A percentile compares a stretch with the other conserved stretches of the same genome.
Conservation (phyloP, 2,797 vertebrate genomes). For the Pangasius larnaudii region DNA sequence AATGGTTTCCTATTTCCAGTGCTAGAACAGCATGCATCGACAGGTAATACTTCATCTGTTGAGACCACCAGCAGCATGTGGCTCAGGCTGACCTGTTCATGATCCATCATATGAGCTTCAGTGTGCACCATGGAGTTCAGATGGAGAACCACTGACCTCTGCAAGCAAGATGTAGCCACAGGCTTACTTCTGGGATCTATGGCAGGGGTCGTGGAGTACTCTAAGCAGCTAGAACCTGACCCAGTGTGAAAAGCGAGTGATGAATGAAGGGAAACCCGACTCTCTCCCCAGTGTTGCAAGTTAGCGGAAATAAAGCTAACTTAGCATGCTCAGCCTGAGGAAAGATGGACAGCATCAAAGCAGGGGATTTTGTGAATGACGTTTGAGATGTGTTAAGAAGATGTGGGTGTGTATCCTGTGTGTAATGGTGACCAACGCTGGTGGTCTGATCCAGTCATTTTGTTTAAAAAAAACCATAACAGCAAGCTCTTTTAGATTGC, state of each 20-base stretch:
- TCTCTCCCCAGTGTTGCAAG: not conserved
- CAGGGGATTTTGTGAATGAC: not conserved
- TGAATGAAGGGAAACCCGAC: not conserved
- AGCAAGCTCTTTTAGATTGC: not conserved
- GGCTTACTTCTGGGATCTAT: not conserved
- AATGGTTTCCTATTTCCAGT: not conserved
- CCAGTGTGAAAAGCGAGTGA: not conserved
- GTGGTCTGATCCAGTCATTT: constrained; percentile 28
- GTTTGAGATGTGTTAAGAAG: not conserved
- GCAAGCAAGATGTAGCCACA: not conserved
- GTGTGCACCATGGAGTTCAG: not conserved
- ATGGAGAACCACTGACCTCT: not conserved
- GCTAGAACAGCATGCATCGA: not conserved
- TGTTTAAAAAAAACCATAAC: constrained; percentile 1
- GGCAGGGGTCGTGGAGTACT: not conserved
- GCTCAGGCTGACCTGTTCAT: not conserved
- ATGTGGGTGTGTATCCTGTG: constrained; percentile 10
- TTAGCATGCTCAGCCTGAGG: not conserved
- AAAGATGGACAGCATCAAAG: not conserved
- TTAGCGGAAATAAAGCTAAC: not conserved
- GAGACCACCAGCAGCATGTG: not conserved
- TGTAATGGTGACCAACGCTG: not conserved
- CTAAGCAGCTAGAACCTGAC: not conserved
- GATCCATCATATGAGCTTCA: not conserved
- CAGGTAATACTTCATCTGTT: not conserved